Conservation (phyloP, 2,113 vertebrate genomes). For the Pteronura brasiliensis region DNA sequence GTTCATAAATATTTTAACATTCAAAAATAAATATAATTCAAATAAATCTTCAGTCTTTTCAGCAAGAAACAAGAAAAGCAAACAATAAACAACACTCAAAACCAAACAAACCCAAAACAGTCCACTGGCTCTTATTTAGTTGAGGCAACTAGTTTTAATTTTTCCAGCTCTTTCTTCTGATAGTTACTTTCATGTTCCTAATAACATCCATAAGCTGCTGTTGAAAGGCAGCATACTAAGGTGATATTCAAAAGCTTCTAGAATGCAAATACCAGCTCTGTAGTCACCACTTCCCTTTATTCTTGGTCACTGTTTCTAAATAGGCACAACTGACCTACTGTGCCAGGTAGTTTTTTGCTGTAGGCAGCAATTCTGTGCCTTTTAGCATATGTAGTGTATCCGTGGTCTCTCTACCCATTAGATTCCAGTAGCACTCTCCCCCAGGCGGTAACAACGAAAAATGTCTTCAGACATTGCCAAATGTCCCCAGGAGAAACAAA, state of each 20-base stretch:
- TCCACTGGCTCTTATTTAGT: not conserved
- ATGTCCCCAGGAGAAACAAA: not conserved
- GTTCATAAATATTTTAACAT: not conserved
- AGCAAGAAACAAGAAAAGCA: not conserved
- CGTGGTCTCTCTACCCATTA: not conserved
- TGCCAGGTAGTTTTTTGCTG: not conserved
- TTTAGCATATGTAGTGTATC: not conserved
- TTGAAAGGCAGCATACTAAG: not conserved
- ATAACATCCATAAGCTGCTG: not conserved
- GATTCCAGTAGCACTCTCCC: not conserved
- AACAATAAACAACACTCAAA: not conserved
- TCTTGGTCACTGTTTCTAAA: not conserved
- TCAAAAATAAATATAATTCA: conserved; percentile 1
- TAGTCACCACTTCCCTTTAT: not conserved
- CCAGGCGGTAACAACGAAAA: not conserved
- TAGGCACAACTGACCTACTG: not conserved
- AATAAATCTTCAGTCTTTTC: not conserved
- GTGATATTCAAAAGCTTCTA: not conserved
- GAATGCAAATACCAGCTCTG: not conserved
- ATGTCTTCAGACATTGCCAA: not conserved
- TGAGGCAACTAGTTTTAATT: not conserved
- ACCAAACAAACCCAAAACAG: not conserved
- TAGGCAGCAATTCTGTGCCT: not conserved
- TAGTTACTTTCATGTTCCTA: not conserved
- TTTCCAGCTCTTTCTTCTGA: not conserved